Conservation (phyloP, 2,888 invertebrate species). For the Mimas tiliae region DNA sequence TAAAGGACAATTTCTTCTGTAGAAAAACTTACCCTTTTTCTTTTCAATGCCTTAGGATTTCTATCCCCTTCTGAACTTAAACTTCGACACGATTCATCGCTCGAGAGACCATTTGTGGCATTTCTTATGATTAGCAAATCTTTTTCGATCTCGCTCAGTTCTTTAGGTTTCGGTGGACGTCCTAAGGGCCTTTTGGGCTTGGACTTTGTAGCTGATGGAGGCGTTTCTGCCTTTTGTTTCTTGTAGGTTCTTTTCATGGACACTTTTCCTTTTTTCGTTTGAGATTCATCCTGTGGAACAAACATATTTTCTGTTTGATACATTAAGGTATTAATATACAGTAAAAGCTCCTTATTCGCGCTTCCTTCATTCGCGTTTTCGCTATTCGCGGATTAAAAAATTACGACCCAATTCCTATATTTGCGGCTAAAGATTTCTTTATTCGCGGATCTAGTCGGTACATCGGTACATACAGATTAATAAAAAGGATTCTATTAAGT, state of each 20-base stretch:
- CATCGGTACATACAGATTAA: no score
- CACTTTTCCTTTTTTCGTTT: slow-evolving; percentile 62
- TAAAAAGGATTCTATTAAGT: no score
- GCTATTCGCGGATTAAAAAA: no score
- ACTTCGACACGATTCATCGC: slow-evolving; percentile 60
- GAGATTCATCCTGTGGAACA: slow-evolving; percentile 63
- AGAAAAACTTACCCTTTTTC: slow-evolving; percentile 59
- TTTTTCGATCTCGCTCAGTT: slow-evolving; percentile 74
- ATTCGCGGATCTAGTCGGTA: no score
- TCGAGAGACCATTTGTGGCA: slow-evolving; percentile 64
- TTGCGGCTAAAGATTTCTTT: no score
- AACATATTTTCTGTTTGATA: neutral
- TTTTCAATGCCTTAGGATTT: slow-evolving; percentile 52
- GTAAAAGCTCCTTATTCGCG: no score
- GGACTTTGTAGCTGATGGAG: slow-evolving; percentile 54
- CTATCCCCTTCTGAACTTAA: slow-evolving; percentile 51
- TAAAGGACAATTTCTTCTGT: slow-evolving; percentile 47
- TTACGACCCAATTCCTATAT: no score
- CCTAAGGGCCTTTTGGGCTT: slow-evolving; percentile 60
- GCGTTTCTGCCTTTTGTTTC: slow-evolving; percentile 66
- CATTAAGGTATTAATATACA: no score
- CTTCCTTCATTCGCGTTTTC: no score
- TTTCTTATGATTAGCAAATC: slow-evolving; percentile 73
- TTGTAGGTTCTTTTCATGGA: slow-evolving; percentile 64
- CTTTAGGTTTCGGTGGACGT: slow-evolving; percentile 62